phyloP scores from a whole-genome alignment of 2,797 vertebrate genomes.

The Dendrocincla tyrannina region DNA sequence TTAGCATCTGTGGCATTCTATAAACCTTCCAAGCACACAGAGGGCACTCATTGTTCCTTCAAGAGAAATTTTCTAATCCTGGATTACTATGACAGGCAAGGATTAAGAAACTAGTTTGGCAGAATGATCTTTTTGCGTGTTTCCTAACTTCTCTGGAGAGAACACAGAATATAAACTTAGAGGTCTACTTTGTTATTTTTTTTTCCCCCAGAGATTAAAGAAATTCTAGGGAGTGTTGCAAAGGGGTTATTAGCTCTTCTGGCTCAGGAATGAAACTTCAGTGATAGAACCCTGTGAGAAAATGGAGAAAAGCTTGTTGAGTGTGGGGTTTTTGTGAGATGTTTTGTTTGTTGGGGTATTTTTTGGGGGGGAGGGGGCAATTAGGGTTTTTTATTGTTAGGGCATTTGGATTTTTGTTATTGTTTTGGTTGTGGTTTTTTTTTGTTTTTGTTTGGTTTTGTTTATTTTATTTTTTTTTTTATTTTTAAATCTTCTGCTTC shows the following conservation, averaged over 20 bases:
- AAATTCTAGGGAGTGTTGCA: neutral
- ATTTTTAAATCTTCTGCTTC: neutral
- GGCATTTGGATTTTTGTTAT: neutral
- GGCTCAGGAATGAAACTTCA: neutral
- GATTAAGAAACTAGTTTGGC: neutral
- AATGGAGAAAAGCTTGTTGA: neutral
- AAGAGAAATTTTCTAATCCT: neutral
- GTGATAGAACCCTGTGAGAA: neutral
- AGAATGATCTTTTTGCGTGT: neutral
- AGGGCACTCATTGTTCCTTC: neutral
- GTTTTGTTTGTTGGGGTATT: neutral
- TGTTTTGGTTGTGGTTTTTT: neutral
- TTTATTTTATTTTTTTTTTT: neutral
- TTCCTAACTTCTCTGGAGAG: neutral
- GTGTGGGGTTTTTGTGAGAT: neutral
- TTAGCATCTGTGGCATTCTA: neutral
- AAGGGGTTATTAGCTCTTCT: neutral
- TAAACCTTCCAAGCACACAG: neutral
- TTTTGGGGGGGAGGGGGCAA: neutral
- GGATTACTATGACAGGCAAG: neutral
- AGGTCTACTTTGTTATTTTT: neutral
- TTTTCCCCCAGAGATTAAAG: neutral
- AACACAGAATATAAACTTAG: neutral
- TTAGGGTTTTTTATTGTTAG: neutral
- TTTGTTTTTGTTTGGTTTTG: neutral